Conservation (phyloP, 2,113 vertebrate genomes). For the Ophiodon elongatus region DNA sequence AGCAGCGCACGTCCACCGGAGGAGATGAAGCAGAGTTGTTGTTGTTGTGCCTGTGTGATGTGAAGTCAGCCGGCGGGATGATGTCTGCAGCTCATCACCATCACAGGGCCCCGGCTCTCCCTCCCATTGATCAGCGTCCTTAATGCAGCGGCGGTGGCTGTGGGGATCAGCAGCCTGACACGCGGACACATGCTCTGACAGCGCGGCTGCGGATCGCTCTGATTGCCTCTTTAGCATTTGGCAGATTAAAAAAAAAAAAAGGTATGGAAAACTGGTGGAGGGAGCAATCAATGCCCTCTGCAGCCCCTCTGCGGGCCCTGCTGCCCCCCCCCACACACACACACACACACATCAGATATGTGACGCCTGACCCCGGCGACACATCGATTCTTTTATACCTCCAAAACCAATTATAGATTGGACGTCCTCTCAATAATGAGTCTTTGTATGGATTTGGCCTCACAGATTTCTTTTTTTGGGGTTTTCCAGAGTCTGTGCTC, state of each 20-base stretch:
- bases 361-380: too few species aligned
- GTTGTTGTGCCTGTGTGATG: neutral
- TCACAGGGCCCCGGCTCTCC: neutral
- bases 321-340: conserved; percentile 27
- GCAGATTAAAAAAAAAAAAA: conserved; percentile 77
- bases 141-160: conserved; percentile 51
- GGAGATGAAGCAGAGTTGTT: neutral
- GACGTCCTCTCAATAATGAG: conserved; percentile 42
- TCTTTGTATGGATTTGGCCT: conserved; percentile 39
- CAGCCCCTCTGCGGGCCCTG: conserved; percentile 44
- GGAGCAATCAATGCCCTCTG: conserved; percentile 68
- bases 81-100: conserved; percentile 23
- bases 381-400: conserved; percentile 59
- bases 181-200: conserved; percentile 35
- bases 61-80: neutral
- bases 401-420: conserved; percentile 46
- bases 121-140: conserved; percentile 54
- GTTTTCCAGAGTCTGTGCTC: conserved; percentile 1
- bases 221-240: conserved; percentile 80
- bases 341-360: conserved; percentile 67
- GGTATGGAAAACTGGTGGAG: conserved; percentile 60
- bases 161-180: conserved; percentile 60
- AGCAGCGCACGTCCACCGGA: too few species aligned
- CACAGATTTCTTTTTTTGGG: conserved; percentile 13
- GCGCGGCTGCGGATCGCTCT: conserved; percentile 41